Base-by-base conservation (phyloP, 2,113 vertebrate genomes). In the Mastomys natalensis region DNA sequence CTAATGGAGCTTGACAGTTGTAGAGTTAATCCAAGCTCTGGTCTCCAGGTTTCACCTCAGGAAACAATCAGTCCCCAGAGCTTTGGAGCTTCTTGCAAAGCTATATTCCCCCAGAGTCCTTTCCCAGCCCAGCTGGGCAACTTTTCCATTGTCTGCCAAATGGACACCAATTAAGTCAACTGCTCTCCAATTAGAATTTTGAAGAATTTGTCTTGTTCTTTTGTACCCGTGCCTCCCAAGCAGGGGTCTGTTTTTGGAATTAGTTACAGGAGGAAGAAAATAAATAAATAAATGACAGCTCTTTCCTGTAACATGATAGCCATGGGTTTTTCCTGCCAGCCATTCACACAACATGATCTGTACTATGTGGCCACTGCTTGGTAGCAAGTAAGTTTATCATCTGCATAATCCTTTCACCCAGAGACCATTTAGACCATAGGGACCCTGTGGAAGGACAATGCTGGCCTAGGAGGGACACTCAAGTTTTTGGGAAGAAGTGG, bases 111-210 rank as follows among this genome's bases (percentile, higher is more conserved):
- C 99, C 98, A 97, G 99, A 99, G 99, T 99, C 98, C 99, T 99
- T 99, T 99, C 98, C 89, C 98, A 98, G 98, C 98, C 99, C 99
- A 99, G 99, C 99, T 99, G 99, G 99, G 98, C 98, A 98, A 98
- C 98, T 98, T 99, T 99, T 98, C 98, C 99, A 99, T 99, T 99
- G 99, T 99, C 98, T 99, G 99, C 99, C 99, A 99, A 99, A 99
- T 99, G 99, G 99, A 99, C 99, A 99, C 99, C 99, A 99, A 99
- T 99, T 99, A 99, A 99, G 99, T 99, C 99, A 99, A 99, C 99
- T 99, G 99, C 99, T 99, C 99, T 99, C 99, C 99, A 99, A 99
- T 99, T 99, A 99, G 99, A 99, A 99, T 99, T 99, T 98, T 98
- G 99, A 99, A 99, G 99, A 99, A 99, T 99, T 99, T 99, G 98